Percentiles rank a stretch among this genome's conserved stretches.
phyloP scores from a whole-genome alignment of 2,888 invertebrate species.

The Eudasyphora cyanicolor region DNA sequence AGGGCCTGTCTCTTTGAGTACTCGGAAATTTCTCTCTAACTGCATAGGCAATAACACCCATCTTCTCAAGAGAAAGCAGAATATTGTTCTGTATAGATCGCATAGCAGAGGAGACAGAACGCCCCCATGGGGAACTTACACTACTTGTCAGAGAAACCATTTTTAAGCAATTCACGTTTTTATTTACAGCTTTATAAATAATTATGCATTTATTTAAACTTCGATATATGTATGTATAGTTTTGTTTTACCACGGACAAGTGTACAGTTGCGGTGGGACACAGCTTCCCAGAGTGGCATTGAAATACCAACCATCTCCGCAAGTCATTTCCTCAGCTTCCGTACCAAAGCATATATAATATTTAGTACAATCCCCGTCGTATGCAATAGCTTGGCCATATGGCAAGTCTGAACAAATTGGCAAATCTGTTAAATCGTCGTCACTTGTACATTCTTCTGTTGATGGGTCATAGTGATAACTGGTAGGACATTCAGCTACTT shows the following conservation, averaged over 20 bases:
- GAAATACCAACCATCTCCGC: conserved; percentile 45
- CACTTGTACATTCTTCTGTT: conserved; percentile 59
- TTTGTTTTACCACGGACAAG: conserved; percentile 50
- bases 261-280: conserved; percentile 45
- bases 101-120: no score
- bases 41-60: no score
- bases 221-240: no score
- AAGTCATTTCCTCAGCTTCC: conserved; percentile 25
- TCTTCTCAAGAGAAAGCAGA: no score
- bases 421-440: neutral
- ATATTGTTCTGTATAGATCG: no score
- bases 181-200: no score
- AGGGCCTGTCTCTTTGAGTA: no score
- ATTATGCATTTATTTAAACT: no score
- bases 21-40: no score
- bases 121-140: no score
- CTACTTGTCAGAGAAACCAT: no score
- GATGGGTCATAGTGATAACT: conserved; percentile 61
- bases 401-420: conserved; percentile 32
- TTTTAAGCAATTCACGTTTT: no score
- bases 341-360: conserved; percentile 57
- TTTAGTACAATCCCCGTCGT: conserved; percentile 53
- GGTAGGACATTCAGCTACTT: conserved; percentile 51
- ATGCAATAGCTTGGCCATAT: conserved; percentile 43
- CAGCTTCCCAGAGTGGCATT: conserved; percentile 44